Conservation (phyloP, 2,113 vertebrate species). For the Oreochromis aureus region DNA sequence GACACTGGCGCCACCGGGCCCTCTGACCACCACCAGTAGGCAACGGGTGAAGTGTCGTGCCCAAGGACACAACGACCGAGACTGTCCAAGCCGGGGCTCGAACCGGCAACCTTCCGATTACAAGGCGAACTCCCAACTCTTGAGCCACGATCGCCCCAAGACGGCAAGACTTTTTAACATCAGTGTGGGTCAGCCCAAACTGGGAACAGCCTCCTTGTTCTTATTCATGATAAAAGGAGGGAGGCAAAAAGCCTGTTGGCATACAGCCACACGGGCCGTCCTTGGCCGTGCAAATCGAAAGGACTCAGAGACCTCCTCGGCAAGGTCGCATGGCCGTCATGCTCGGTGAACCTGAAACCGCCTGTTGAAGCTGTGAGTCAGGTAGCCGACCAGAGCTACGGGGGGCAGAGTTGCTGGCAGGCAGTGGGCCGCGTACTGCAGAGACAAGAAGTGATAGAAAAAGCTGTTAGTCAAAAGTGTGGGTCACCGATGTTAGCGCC, state of each 20-base stretch:
- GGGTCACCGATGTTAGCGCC: slow-evolving; percentile 1
- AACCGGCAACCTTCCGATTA: too few species aligned
- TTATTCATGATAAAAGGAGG: not conserved
- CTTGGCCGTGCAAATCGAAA: not conserved
- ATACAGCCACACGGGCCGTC: not conserved
- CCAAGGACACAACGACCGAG: too few species aligned
- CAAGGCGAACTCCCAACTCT: too few species aligned
- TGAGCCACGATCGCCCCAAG: too few species aligned
- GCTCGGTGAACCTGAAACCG: slow-evolving; percentile 56
- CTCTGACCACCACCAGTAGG: too few species aligned
- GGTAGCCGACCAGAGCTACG: slow-evolving; percentile 15
- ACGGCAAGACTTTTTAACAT: not conserved
- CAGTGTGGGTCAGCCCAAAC: not conserved
- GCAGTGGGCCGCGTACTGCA: not conserved
- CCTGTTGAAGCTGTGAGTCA: slow-evolving; percentile 43
- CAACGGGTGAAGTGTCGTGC: too few species aligned
- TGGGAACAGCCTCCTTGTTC: not conserved
- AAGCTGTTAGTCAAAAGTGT: slow-evolving; percentile 10
- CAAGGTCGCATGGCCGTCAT: not conserved
- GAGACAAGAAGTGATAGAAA: not conserved
- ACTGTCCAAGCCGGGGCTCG: too few species aligned
- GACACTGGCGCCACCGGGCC: too few species aligned
- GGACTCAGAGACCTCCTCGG: not conserved
- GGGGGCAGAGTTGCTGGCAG: not conserved
- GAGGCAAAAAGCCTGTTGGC: not conserved